Percentiles rank a stretch among this genome's conserved stretches.
Conservation (phyloP, 2,888 invertebrate genomes). For the Polydrusus cervinus region DNA sequence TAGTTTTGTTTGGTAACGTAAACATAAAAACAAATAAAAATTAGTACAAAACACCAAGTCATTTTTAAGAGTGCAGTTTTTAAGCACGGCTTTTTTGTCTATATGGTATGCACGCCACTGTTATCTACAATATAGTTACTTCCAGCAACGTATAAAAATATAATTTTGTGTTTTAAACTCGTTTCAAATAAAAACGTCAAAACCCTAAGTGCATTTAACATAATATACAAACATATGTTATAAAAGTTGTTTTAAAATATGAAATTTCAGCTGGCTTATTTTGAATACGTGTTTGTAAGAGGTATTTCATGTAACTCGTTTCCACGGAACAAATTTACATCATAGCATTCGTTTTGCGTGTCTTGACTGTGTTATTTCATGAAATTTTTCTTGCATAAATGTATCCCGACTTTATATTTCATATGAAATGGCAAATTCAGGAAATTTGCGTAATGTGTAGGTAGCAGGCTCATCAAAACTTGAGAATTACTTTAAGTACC, state of each 20-base stretch:
- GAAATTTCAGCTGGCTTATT: conserved; percentile 11
- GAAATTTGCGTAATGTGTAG: conserved; percentile 13
- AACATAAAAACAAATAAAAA: no score
- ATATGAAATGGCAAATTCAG: conserved; percentile 19
- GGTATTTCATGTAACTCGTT: conserved; percentile 24
- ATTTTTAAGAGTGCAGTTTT: no score
- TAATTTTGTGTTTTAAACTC: no score
- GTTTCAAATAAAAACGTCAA: background rate
- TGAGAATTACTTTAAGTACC: conserved; percentile 22
- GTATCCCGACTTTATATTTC: conserved; percentile 29
- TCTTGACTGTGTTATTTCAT: conserved; percentile 27
- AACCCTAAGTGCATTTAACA: background rate
- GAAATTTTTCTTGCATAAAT: conserved; percentile 20
- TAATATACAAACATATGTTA: conserved; percentile 8
- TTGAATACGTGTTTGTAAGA: conserved; percentile 21
- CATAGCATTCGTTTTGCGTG: conserved; percentile 32
- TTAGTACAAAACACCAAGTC: no score
- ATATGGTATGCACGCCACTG: no score
- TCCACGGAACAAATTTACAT: conserved; percentile 21
- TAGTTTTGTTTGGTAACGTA: no score
- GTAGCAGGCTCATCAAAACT: conserved; percentile 1
- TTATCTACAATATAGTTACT: no score
- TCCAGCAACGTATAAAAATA: no score
- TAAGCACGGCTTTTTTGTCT: no score
- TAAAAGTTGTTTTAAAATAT: conserved; percentile 14